These are phyloP conservation scores for Leucophenga varia DNA, from an alignment of 1,140 invertebrate species.

Conservation along the genomic window DNA sequence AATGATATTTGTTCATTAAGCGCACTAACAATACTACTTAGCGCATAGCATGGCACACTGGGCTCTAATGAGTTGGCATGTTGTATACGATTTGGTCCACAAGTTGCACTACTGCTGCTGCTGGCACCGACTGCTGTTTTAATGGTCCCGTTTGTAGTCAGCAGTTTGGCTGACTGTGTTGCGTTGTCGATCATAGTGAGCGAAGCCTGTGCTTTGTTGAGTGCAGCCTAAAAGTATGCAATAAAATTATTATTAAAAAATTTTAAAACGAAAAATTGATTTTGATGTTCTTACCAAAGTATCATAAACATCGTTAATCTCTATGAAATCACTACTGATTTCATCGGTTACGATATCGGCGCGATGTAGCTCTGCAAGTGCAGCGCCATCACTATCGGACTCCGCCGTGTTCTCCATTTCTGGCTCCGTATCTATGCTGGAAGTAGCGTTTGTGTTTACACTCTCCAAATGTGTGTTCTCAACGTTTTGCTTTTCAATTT, in stretches of 20 bases:
- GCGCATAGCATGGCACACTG: conserved; percentile 59
- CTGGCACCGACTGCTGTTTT: conserved; percentile 2
- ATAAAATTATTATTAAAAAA: neutral
- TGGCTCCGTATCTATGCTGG: conserved; percentile 1
- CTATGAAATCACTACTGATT: conserved; percentile 16
- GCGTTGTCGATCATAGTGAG: conserved; percentile 26
- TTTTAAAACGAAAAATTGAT: too few relatives aligned
- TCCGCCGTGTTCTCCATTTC: neutral
- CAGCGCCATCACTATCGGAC: neutral
- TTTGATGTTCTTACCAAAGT: conserved; percentile 31
- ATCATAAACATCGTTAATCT: conserved; percentile 25
- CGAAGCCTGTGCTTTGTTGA: conserved; percentile 21
- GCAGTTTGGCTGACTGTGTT: conserved; percentile 17
- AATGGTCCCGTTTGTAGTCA: conserved; percentile 19
- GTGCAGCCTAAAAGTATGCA: conserved; percentile 14
- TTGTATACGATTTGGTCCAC: conserved; percentile 49
- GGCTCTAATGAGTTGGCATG: conserved; percentile 55
- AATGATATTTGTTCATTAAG: conserved; percentile 63
- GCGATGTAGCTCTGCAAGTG: too few relatives aligned
- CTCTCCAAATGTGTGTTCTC: neutral
- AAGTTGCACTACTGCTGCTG: conserved; percentile 10
- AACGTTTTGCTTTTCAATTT: neutral
- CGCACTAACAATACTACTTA: conserved; percentile 59
- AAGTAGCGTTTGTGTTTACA: too few relatives aligned
- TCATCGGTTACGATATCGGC: too few relatives aligned